Base-by-base conservation (phyloP, 2,888 invertebrate species). In the Sycophila texana region DNA sequence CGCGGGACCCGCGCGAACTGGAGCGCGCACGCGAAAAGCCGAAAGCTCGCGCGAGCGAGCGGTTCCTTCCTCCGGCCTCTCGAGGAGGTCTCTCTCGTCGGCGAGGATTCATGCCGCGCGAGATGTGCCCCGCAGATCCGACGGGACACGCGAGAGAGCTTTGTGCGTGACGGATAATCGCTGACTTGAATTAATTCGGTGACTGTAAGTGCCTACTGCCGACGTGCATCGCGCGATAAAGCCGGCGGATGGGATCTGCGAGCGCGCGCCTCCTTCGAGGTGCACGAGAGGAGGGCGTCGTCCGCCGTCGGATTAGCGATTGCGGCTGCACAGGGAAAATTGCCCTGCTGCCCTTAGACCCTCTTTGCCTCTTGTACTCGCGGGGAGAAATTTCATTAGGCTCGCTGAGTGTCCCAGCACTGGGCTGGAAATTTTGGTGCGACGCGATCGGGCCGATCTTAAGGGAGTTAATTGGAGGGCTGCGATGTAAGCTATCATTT, bases 141-240 rank as follows among this genome's bases (percentile, higher is more conserved):
- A 20, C 26, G 66, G 61, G 13, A 30, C 61, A 63, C 75, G 66
- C 57, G 26, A 74, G 78, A 75, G 74, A 75, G 74, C 74, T 79
- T 79, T 58, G 26, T 57, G 68, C 22, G 84, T 85, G 82, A 83
- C 85, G 85, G 86, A 85, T 88, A 87, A 88, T 88, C 87, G 86
- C 77, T 82, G 83, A 68, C 82, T 86, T 84, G 85, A 87, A 88
- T 88, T 88, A 88, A 88, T 88, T 88, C 85, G 86, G 83, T 82
- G 85, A 85, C 86, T 87, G 87, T 82, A 85, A 87, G 86, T 87
- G 86, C 86, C 86, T 87, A 20, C 81, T 80, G 79, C 80, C 79
- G 81, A 84, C 84, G 75, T 77, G 77, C 47, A 65, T 60, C 60
- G 60, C 66, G 53, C 63, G 63, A 63, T 63, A 63, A 63, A 16